A percentile compares a stretch with the other conserved stretches of the same genome.
Conservation (phyloP, 1,140 invertebrate genomes). For the Thrips palmi region DNA sequence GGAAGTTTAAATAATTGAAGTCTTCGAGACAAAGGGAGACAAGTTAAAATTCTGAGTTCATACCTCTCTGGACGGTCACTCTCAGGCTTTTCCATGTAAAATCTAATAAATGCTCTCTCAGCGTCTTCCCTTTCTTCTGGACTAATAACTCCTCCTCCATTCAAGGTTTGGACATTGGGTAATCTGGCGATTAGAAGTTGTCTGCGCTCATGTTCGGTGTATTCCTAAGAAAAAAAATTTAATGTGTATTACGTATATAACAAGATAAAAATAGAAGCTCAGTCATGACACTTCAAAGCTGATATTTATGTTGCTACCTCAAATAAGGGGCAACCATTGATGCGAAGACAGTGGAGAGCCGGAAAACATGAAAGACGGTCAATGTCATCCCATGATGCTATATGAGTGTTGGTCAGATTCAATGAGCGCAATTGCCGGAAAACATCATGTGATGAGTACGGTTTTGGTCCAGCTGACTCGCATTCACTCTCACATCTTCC, state of each 20-base stretch:
- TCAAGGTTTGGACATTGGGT: slow-evolving; percentile 66
- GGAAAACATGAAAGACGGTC: slow-evolving; percentile 67
- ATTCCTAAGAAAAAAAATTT: slow-evolving; percentile 32
- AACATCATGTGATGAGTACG: slow-evolving; percentile 29
- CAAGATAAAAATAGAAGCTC: slow-evolving; percentile 1
- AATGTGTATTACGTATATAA: not conserved
- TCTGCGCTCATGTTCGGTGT: slow-evolving; percentile 69
- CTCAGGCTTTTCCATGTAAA: slow-evolving; percentile 75
- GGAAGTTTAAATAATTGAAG: too few relatives aligned
- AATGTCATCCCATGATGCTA: slow-evolving; percentile 74
- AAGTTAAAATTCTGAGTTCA: too few relatives aligned
- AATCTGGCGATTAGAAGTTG: slow-evolving; percentile 72
- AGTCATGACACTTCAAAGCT: not conserved
- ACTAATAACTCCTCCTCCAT: slow-evolving; percentile 70
- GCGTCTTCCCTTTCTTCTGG: slow-evolving; percentile 73
- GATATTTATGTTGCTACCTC: slow-evolving; percentile 28
- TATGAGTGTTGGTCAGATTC: slow-evolving; percentile 64
- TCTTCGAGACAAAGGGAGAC: too few relatives aligned
- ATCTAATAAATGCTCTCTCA: slow-evolving; percentile 81
- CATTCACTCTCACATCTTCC: slow-evolving; percentile 27
- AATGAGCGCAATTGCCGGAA: slow-evolving; percentile 55
- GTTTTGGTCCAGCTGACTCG: slow-evolving; percentile 22
- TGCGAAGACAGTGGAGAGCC: slow-evolving; percentile 56
- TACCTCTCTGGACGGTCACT: slow-evolving; percentile 55
- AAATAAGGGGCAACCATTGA: slow-evolving; percentile 37